phyloP scores from a whole-genome alignment of 2,888 invertebrate species.

The Oscheius sp. region DNA sequence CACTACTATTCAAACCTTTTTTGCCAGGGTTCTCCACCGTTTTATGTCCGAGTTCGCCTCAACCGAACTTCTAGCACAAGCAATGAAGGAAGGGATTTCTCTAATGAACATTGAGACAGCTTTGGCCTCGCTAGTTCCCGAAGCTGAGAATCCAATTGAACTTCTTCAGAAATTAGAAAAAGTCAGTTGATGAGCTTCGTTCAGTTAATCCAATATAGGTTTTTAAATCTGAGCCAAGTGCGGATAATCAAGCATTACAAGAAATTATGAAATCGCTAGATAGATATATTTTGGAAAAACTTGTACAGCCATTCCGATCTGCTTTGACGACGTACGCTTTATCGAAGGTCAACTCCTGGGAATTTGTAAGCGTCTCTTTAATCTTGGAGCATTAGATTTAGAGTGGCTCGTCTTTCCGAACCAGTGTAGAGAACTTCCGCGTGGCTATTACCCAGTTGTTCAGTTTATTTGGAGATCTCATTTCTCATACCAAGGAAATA shows the following conservation, averaged over 20 bases:
- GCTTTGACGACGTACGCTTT: conserved; percentile 26
- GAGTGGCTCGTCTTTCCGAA: conserved; percentile 33
- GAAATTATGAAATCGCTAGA: conserved; percentile 3
- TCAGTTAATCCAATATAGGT: background rate
- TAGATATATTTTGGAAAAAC: conserved; percentile 8
- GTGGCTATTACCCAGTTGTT: conserved; percentile 23
- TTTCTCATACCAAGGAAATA: conserved; percentile 2
- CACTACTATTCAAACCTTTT: background rate
- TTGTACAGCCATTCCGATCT: conserved; percentile 19
- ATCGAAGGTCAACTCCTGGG: conserved; percentile 24
- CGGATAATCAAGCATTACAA: background rate
- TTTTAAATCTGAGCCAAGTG: background rate
- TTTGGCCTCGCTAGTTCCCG: conserved; percentile 26
- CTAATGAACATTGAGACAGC: conserved; percentile 27
- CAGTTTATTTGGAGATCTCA: conserved; percentile 19
- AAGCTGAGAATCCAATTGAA: conserved; percentile 30
- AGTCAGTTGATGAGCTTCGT: background rate
- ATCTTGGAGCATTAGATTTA: background rate
- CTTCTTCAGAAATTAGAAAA: conserved; percentile 26
- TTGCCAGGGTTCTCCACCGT: conserved; percentile 39
- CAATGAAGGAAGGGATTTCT: conserved; percentile 38
- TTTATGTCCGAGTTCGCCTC: conserved; percentile 36
- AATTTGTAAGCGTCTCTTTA: conserved; percentile 4
- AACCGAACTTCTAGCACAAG: conserved; percentile 24
- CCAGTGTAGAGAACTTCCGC: conserved; percentile 28